Evolutionary conservation across 2,888 invertebrate species (phyloP).

Genomic region (Drosophila kambysellisi): DNA sequence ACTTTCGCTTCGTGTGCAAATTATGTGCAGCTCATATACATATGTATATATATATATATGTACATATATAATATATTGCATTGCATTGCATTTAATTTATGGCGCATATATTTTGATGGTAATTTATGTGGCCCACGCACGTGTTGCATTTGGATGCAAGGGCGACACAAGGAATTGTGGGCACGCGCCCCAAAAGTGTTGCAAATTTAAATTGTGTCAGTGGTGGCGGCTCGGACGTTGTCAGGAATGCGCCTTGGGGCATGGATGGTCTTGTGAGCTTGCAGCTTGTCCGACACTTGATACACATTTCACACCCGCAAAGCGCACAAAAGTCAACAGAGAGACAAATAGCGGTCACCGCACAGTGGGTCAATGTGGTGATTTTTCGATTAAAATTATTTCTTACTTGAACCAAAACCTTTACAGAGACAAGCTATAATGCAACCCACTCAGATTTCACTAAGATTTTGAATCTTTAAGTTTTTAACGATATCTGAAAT

Average conservation of each 20-base stretch:
- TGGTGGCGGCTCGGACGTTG: constrained; percentile 44
- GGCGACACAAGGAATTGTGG: constrained; percentile 2
- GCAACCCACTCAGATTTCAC: neutral
- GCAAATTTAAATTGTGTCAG: constrained; percentile 71
- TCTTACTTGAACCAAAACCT: neutral
- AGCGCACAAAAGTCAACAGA: constrained; percentile 33
- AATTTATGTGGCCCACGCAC: constrained; percentile 72
- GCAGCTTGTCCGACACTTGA: constrained; percentile 52
- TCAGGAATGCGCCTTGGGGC: constrained; percentile 17
- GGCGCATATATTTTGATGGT: constrained; percentile 57
- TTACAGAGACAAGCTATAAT: neutral
- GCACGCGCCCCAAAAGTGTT: constrained; percentile 37
- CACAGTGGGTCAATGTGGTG: constrained; percentile 47
- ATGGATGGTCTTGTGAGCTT: constrained; percentile 30
- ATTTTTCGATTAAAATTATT: neutral
- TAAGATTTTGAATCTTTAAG: neutral
- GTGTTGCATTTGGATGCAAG: constrained; percentile 53
- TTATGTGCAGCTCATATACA: constrained; percentile 24
- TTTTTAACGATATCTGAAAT: neutral
- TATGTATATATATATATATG: neutral
- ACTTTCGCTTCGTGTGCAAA: constrained; percentile 42
- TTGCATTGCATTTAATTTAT: constrained; percentile 66
- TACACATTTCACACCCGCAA: constrained; percentile 49
- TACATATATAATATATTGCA: constrained; percentile 28
- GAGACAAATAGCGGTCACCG: constrained; percentile 11